These are phyloP conservation scores for Cherax quadricarinatus DNA, from an alignment of 1,140 invertebrate genomes.

Conservation along the genomic window DNA sequence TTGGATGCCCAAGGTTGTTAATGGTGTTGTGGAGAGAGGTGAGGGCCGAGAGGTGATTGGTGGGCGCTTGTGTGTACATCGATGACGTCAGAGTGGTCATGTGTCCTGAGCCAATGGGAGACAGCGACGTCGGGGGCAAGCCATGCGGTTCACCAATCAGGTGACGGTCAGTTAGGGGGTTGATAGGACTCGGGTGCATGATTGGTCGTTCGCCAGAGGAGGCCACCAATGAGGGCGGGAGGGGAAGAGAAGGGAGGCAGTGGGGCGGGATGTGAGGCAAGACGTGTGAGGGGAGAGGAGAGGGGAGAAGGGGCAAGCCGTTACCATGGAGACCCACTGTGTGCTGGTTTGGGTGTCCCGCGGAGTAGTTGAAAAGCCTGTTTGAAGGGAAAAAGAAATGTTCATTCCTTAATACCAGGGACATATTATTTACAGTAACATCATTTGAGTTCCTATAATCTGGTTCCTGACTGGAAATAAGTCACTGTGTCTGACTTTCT, in stretches of 20 bases:
- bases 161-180: constrained; percentile 50
- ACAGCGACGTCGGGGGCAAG: constrained; percentile 18
- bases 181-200: constrained; percentile 53
- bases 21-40: constrained; percentile 34
- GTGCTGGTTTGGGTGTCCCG: constrained; percentile 72
- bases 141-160: constrained; percentile 40
- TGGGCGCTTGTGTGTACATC: constrained; percentile 29
- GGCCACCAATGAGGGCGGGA: constrained; percentile 50
- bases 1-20: constrained; percentile 7
- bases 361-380: constrained; percentile 71
- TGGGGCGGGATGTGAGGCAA: constrained; percentile 44
- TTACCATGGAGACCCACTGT: constrained; percentile 64
- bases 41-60: constrained; percentile 44
- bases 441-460: neutral
- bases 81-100: constrained; percentile 53
- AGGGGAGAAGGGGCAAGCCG: constrained; percentile 32
- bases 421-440: neutral
- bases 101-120: constrained; percentile 40
- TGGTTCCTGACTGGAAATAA: neutral
- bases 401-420: neutral
- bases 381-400: neutral
- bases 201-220: constrained; percentile 35
- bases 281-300: constrained; percentile 28
- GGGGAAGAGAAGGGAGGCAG: constrained; percentile 50
- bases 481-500: too few relatives aligned